Percentiles rank a stretch among this genome's conserved stretches.
phyloP scores from a whole-genome alignment of 2,797 vertebrate species.

The Melanogrammus aeglefinus region DNA sequence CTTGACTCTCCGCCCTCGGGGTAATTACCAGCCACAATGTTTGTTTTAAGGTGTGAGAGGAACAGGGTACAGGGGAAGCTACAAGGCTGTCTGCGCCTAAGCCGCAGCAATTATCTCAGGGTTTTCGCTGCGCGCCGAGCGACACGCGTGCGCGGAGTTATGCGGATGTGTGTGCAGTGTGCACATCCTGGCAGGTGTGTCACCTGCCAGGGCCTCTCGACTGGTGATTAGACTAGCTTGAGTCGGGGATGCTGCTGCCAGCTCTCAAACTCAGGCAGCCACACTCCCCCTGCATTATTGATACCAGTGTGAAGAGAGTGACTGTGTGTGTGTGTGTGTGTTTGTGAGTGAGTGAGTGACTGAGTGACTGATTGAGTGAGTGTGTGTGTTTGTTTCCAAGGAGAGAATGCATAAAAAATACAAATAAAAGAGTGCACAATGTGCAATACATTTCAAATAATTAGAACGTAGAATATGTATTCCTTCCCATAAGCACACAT shows the following conservation, averaged over 20 bases:
- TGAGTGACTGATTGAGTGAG: neutral
- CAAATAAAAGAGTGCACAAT: neutral
- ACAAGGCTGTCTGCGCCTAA: neutral
- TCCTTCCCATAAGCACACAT: neutral
- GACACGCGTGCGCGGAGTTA: neutral
- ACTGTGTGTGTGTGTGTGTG: neutral
- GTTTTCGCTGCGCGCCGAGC: neutral
- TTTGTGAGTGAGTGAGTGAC: neutral
- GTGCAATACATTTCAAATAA: neutral
- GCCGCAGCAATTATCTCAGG: neutral
- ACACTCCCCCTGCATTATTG: conserved; percentile 1
- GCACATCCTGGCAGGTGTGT: neutral
- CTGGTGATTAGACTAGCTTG: neutral
- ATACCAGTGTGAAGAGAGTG: neutral
- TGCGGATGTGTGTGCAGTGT: neutral
- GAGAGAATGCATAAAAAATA: neutral
- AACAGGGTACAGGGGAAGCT: neutral
- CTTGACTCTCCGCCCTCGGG: neutral
- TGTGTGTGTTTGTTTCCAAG: no score
- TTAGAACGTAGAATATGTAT: neutral
- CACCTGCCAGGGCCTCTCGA: neutral
- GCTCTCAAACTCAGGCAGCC: neutral
- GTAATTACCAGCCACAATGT: neutral
- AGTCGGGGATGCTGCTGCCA: conserved; percentile 1
- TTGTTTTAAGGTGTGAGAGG: neutral